Evolutionary conservation across 2,888 invertebrate species (phyloP).

Genomic region (Leptopilina syphax): DNA sequence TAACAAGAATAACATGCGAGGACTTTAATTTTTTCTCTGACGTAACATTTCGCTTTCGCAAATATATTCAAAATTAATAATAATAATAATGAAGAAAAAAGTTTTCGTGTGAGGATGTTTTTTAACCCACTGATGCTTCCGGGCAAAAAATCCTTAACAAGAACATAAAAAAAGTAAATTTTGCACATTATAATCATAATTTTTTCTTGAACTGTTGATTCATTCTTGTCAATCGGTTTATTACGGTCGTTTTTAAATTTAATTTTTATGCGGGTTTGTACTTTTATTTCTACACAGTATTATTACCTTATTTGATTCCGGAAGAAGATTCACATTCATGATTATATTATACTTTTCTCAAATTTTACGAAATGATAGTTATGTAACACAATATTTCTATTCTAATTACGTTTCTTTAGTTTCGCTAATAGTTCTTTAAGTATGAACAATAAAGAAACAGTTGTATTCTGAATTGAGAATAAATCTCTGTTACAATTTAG

Average conservation of each 20-base stretch:
- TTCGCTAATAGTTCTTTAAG: background rate
- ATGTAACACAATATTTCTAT: background rate
- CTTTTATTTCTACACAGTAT: background rate
- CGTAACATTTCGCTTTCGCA: background rate
- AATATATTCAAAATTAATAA: background rate
- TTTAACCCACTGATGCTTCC: constrained; percentile 4
- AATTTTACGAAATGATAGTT: background rate
- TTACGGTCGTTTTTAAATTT: background rate
- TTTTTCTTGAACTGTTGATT: constrained; percentile 11
- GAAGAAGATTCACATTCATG: constrained; percentile 3
- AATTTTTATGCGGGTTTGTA: constrained; percentile 1
- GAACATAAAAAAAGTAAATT: constrained; percentile 9
- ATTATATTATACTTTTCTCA: background rate
- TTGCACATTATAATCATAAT: background rate
- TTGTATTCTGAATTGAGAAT: too few relatives aligned
- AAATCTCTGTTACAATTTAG: too few relatives aligned
- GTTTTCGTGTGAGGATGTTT: background rate
- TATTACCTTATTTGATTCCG: constrained; percentile 6
- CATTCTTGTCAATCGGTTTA: background rate
- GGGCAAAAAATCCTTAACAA: constrained; percentile 20
- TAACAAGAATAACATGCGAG: background rate
- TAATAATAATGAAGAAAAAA: background rate
- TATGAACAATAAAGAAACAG: too few relatives aligned
- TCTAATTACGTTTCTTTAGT: background rate
- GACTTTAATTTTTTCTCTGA: background rate